A percentile compares a stretch with the other conserved stretches of the same genome.
Conservation (phyloP, 2,797 vertebrate species). For the Smutsia gigantea region DNA sequence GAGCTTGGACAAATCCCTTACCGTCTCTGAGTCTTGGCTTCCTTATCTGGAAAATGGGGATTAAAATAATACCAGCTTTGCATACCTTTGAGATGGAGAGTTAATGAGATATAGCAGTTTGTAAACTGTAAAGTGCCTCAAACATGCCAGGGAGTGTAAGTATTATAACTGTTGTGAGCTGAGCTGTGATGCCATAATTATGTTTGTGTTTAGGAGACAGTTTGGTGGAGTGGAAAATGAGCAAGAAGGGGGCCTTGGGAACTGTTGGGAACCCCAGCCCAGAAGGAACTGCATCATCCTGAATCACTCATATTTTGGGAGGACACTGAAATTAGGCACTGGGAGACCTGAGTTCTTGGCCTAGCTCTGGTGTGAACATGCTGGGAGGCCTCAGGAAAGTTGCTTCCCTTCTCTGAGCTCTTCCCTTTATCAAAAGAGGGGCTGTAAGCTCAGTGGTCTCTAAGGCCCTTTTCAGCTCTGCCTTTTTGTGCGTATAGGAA, state of each 20-base stretch:
- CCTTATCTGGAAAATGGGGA: conserved; percentile 70
- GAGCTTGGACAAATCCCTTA: conserved; percentile 42
- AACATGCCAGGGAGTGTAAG: neutral
- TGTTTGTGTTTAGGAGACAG: neutral
- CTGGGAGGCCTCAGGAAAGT: neutral
- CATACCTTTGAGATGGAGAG: conserved; percentile 41
- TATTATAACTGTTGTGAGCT: neutral
- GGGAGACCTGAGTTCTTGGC: neutral
- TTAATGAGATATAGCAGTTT: neutral
- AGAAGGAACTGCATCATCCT: neutral
- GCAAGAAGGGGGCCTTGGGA: neutral
- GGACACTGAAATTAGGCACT: neutral
- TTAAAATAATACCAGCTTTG: conserved; percentile 57
- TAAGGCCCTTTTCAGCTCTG: neutral
- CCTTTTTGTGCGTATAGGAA: neutral
- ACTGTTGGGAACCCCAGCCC: neutral
- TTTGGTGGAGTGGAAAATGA: neutral
- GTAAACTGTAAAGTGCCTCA: neutral
- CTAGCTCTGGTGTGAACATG: neutral
- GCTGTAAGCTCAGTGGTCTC: neutral
- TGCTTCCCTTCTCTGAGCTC: neutral
- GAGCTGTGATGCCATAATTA: neutral
- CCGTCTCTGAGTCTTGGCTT: conserved; percentile 46
- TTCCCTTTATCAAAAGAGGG: neutral
- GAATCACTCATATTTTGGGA: neutral